Base-by-base conservation (phyloP, 2,113 vertebrate genomes). In the Pyxicephalus adspersus region DNA sequence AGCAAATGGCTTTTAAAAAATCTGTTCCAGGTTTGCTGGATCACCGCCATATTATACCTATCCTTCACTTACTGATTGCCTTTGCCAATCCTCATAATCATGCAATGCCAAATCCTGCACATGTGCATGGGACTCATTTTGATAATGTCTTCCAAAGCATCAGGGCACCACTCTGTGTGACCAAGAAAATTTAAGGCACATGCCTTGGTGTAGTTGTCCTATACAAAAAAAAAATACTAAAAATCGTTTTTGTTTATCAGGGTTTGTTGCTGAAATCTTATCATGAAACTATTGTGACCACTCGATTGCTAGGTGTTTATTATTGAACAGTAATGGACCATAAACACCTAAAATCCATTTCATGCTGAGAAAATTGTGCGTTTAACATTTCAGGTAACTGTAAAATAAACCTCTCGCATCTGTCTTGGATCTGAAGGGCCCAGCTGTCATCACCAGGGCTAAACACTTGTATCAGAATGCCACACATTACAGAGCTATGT, bases 401-500 rank as follows among this genome's bases (percentile, higher is more conserved):
- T 85, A 87, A 92, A 89, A 87, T 89, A 85, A 89, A 83, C 87
- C 86, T 86, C 91, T 90, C 87, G 86, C 87, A 85, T 90, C 87
- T 89, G 90, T 85, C 83, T 89, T 88, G 87, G 86, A 88, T 82
- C 86, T 84, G 81, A 85, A 84, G 0, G 64, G 83, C 86, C 87
- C 83, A 84, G 88, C 88, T 91, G 89, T 92, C 89, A 90, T 85
- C 84, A 86, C 89, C 86, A 90, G 83, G 84, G 87, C 85, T 84
- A 85, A 89, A 88, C 84, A 86, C 86, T 89, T 90, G 85, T 86
- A 87, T 86, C 85, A 88, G 87, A 86, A 86, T 89, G 87, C 87
- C 89, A 86, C 83, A 83, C 88, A 89, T 90, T 89, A 89, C 84
- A 89, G 80, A 91, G 86, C 85, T 89, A 89, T 86, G 83, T 77